Conservation (phyloP, 2,113 vertebrate species). For the Panurus biarmicus region DNA sequence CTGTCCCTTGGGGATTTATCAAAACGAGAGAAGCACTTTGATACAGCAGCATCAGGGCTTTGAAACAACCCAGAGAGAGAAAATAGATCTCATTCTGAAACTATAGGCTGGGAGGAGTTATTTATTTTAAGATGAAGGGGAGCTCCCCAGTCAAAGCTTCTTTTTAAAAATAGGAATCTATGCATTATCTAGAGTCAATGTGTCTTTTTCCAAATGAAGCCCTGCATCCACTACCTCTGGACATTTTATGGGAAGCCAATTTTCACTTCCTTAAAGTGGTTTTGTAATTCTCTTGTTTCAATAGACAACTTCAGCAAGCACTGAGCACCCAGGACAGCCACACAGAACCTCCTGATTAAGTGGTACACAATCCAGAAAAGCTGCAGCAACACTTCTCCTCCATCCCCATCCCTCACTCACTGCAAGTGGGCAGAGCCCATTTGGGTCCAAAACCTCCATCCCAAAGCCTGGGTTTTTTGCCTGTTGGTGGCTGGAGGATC, state of each 20-base stretch:
- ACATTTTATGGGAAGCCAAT: not conserved
- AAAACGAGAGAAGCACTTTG: not conserved
- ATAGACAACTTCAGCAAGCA: not conserved
- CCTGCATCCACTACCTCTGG: not conserved
- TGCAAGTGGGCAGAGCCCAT: not conserved
- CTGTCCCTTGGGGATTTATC: not conserved
- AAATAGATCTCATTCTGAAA: not conserved
- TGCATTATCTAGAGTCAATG: not conserved
- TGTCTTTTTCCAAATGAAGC: not conserved
- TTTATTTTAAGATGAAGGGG: not conserved
- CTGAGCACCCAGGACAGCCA: not conserved
- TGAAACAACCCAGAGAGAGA: not conserved
- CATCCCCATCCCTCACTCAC: rapidly evolving
- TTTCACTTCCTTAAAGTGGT: not conserved
- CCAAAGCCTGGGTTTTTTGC: not conserved
- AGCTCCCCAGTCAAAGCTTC: not conserved
- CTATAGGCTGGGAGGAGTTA: not conserved
- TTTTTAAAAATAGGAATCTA: not conserved
- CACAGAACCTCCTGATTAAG: not conserved
- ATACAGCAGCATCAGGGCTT: not conserved
- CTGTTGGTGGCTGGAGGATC: not conserved
- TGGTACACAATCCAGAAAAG: not conserved
- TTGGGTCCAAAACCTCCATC: not conserved
- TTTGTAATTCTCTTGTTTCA: not conserved
- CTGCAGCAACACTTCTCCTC: not conserved